These are phyloP conservation scores for Brassicogethes aeneus DNA, from an alignment of 2,888 invertebrate species.

Conservation along the genomic window DNA sequence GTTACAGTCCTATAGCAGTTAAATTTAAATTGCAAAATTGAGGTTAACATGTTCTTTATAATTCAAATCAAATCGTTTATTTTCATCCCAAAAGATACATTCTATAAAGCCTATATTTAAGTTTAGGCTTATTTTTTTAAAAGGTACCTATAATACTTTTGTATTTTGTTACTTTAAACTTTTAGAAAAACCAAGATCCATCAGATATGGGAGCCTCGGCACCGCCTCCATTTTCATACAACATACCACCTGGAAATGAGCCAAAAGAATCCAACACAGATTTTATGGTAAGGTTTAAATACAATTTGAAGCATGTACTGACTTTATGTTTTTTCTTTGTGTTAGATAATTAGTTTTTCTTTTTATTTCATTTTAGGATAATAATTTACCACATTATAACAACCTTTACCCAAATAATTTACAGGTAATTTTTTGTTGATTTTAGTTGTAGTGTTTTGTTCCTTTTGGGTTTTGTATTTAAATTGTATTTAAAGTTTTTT, in stretches of 20 bases:
- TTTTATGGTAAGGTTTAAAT: conserved; percentile 46
- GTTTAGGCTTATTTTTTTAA: too few species aligned
- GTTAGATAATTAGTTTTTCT: conserved; percentile 24
- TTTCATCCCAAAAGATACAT: too few species aligned
- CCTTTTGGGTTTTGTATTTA: conserved; percentile 1
- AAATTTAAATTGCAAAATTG: too few species aligned
- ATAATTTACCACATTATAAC: conserved; percentile 59
- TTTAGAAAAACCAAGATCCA: neutral
- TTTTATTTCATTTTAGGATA: conserved; percentile 52
- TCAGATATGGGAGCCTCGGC: conserved; percentile 21
- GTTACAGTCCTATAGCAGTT: too few species aligned
- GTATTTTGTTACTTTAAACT: too few species aligned
- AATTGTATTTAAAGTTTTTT: conserved; percentile 14
- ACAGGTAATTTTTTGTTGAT: conserved; percentile 49
- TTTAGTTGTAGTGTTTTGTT: conserved; percentile 15
- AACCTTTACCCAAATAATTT: conserved; percentile 65
- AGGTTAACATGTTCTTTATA: too few species aligned
- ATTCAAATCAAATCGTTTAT: too few species aligned
- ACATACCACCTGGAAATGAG: conserved; percentile 55
- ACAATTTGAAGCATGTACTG: too few species aligned
- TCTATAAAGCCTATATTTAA: too few species aligned
- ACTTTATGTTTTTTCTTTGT: conserved; percentile 8
- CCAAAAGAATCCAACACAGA: conserved; percentile 57
- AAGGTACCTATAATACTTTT: neutral
- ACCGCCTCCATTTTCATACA: conserved; percentile 50